A percentile compares a stretch with the other conserved stretches of the same genome.
phyloP scores from a whole-genome alignment of 2,797 vertebrate species.

The Oreochromis grahami region DNA sequence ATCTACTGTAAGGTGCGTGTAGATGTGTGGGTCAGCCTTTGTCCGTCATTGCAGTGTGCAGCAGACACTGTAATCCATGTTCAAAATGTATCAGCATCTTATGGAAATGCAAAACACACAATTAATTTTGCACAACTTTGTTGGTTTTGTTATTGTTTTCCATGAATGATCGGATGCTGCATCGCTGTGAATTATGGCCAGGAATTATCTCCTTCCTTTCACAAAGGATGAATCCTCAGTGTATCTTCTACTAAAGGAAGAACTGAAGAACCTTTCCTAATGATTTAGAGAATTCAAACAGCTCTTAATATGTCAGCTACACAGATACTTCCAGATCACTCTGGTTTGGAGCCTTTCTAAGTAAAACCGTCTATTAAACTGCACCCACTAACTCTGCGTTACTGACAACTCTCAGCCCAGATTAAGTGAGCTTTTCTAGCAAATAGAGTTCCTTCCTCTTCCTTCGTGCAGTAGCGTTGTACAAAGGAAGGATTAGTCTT shows the following conservation, averaged over 20 bases:
- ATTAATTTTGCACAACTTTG: neutral
- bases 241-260: neutral
- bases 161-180: neutral
- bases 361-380: neutral
- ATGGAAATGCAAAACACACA: neutral
- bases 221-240: neutral
- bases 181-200: neutral
- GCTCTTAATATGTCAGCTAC: neutral
- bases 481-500: slow-evolving; percentile 69
- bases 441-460: neutral
- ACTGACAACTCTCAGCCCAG: slow-evolving; percentile 23
- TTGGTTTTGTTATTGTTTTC: neutral
- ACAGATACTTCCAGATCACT: neutral
- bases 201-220: neutral
- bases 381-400: slow-evolving; percentile 15
- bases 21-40: neutral
- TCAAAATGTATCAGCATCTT: neutral
- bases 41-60: neutral
- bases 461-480: slow-evolving; percentile 11
- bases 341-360: neutral
- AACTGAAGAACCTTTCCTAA: neutral
- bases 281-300: neutral
- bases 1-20: neutral
- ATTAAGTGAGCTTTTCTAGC: slow-evolving; percentile 38
- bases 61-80: neutral